Conservation (phyloP, 2,113 vertebrate genomes). For the Toxostoma redivivum region DNA sequence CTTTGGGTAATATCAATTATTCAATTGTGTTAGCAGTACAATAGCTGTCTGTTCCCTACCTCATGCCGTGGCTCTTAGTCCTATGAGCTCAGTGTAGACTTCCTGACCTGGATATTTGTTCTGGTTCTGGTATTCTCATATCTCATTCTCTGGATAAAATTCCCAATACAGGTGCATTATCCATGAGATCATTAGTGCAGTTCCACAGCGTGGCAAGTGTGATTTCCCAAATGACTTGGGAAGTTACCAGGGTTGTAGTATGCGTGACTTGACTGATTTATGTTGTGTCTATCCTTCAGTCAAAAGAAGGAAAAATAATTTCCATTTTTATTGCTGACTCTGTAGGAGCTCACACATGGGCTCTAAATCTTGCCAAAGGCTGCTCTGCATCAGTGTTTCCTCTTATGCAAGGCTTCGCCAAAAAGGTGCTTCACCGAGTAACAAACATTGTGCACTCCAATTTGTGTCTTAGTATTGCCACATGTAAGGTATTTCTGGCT, state of each 20-base stretch:
- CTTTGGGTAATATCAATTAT: not conserved
- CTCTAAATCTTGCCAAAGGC: not conserved
- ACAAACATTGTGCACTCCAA: not conserved
- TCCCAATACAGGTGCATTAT: not conserved
- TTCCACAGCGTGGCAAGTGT: not conserved
- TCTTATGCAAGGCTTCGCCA: not conserved
- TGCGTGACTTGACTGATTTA: slow-evolving; percentile 16
- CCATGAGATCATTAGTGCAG: not conserved
- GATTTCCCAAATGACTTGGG: slow-evolving; percentile 35
- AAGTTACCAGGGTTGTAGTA: not conserved
- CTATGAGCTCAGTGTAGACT: not conserved
- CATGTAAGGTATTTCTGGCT: not conserved
- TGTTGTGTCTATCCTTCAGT: not conserved
- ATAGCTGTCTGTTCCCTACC: not conserved
- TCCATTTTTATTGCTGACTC: slow-evolving; percentile 43
- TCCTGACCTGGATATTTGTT: not conserved
- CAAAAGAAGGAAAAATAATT: slow-evolving; percentile 41
- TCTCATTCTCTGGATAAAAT: not conserved
- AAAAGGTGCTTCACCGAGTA: not conserved
- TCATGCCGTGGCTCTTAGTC: not conserved
- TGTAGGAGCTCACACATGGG: not conserved
- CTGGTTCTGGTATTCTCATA: not conserved
- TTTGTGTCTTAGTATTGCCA: not conserved
- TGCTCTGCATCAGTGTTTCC: not conserved
- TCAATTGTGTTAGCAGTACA: not conserved